Evolutionary conservation across 2,113 vertebrate genomes (phyloP).

Genomic region (Blennius ocellaris): DNA sequence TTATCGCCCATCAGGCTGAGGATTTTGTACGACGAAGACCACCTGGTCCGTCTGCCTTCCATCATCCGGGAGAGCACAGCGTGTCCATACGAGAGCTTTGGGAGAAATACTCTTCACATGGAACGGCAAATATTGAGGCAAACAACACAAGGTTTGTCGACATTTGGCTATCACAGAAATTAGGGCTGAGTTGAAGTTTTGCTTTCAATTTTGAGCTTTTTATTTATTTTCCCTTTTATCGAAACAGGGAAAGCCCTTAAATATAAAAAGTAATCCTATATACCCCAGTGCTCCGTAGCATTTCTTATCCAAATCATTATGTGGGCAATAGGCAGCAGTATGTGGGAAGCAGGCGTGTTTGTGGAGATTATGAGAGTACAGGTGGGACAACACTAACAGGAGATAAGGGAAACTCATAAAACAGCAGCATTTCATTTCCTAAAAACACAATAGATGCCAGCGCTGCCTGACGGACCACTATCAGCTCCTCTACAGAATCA

Average conservation of each 20-base stretch:
- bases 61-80: conserved; percentile 1
- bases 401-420: conserved; percentile 82
- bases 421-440: conserved; percentile 80
- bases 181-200: not conserved
- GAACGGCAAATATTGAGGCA: not conserved
- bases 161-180: conserved; percentile 10
- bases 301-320: conserved; percentile 64
- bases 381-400: conserved; percentile 59
- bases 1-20: conserved; percentile 36
- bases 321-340: conserved; percentile 21
- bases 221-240: conserved; percentile 32
- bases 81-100: not conserved
- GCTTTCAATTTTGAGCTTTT: conserved; percentile 38
- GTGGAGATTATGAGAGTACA: conserved; percentile 56
- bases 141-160: conserved; percentile 25
- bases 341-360: conserved; percentile 18
- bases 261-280: conserved; percentile 52
- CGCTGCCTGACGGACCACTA: conserved; percentile 45
- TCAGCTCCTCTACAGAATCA: conserved; percentile 44
- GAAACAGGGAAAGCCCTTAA: conserved; percentile 42
- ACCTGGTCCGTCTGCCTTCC: conserved; percentile 8
- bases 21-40: conserved; percentile 9
- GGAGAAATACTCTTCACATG: not conserved
- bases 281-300: conserved; percentile 38
- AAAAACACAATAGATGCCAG: conserved; percentile 65